These are phyloP conservation scores for Lucilia sericata DNA, from an alignment of 1,140 invertebrate genomes.

Conservation along the genomic window DNA sequence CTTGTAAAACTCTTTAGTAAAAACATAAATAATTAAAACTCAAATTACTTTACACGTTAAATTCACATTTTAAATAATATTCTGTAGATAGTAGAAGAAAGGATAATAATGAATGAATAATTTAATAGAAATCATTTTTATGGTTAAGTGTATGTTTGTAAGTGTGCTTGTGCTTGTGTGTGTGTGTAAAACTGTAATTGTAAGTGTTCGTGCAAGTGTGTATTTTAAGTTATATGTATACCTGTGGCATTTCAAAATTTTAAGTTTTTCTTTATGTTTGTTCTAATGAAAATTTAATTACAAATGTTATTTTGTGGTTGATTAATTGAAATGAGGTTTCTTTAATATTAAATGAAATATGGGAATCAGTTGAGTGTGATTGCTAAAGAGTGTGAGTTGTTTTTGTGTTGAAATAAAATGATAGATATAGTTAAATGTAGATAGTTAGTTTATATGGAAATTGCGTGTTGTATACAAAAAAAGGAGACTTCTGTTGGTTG, in stretches of 20 bases:
- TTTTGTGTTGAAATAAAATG: slow-evolving; percentile 1
- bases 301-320: slow-evolving; percentile 49
- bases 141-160: background rate
- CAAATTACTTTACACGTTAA: slow-evolving; percentile 13
- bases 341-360: background rate
- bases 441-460: slow-evolving; percentile 13
- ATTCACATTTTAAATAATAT: background rate
- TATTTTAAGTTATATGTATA: background rate
- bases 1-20: background rate
- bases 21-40: slow-evolving; percentile 12
- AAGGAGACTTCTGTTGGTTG: background rate
- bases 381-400: background rate
- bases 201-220: background rate
- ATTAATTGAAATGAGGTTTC: slow-evolving; percentile 50
- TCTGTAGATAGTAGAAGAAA: background rate
- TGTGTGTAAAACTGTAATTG: background rate
- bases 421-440: slow-evolving; percentile 21
- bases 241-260: slow-evolving; percentile 19
- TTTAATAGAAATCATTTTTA: background rate
- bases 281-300: slow-evolving; percentile 62
- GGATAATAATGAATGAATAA: background rate
- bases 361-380: background rate
- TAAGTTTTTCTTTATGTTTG: slow-evolving; percentile 14
- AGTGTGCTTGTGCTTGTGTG: background rate
- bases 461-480: slow-evolving; percentile 30